Percentiles rank a stretch among this genome's conserved stretches.
These are phyloP conservation scores for Prolemur simus DNA, from an alignment of 2,113 vertebrate genomes.

Conservation along the genomic window DNA sequence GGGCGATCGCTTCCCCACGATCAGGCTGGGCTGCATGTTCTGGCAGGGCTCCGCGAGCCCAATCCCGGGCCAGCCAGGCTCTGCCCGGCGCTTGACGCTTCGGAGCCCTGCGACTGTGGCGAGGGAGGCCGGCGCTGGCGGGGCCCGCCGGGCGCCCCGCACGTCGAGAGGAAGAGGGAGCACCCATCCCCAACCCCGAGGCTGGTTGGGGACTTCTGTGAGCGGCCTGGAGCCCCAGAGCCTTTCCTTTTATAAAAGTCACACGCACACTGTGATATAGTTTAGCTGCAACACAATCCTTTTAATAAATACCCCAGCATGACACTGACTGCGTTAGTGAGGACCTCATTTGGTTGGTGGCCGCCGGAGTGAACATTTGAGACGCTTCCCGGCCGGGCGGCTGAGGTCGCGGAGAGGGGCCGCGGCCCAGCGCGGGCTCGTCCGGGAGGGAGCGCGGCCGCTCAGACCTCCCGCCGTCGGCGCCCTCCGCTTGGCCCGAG, in stretches of 20 bases:
- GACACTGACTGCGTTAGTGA: neutral
- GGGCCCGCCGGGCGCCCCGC: neutral
- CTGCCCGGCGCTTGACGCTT: neutral
- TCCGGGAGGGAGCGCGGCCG: neutral
- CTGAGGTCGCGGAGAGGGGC: neutral
- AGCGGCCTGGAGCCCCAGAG: neutral
- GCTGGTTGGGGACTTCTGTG: neutral
- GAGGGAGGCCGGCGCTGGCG: neutral
- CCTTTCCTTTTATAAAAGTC: neutral
- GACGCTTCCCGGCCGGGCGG: neutral
- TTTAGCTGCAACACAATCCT: neutral
- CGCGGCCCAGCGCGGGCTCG: accelerated
- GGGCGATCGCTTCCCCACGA: neutral
- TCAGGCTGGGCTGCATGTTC: neutral
- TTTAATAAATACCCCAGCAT: neutral
- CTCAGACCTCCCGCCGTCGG: neutral
- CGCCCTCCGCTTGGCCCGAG: neutral
- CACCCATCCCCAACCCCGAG: neutral
- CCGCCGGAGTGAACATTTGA: neutral
- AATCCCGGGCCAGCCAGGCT: accelerated
- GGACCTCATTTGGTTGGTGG: neutral
- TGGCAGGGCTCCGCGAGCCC: no score
- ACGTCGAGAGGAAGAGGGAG: neutral
- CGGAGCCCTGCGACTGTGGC: neutral
- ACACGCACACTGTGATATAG: neutral